phyloP scores from a whole-genome alignment of 2,888 invertebrate species.

The Amphipoea oculea region DNA sequence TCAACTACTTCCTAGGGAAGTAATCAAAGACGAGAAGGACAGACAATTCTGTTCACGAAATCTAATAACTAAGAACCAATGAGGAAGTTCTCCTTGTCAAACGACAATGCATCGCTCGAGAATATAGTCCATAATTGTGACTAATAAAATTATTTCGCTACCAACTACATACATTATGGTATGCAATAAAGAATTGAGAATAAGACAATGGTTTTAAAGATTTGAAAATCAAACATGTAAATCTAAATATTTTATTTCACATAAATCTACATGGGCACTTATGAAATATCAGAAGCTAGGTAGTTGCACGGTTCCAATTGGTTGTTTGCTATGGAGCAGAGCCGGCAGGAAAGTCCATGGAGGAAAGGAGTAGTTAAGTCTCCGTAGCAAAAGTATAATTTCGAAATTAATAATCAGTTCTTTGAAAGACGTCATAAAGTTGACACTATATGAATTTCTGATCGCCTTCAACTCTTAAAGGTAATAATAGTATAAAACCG shows the following conservation, averaged over 20 bases:
- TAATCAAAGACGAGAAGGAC: background rate
- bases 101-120: background rate
- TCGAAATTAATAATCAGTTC: slow-evolving; percentile 6
- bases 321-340: no score
- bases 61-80: background rate
- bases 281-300: no score
- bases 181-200: background rate
- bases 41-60: background rate
- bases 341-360: no score
- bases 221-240: background rate
- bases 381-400: slow-evolving; percentile 9
- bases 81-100: background rate
- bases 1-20: slow-evolving; percentile 7
- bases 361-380: no score
- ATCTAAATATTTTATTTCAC: background rate
- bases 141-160: no score
- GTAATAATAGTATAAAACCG: slow-evolving; percentile 17
- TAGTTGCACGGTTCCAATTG: no score
- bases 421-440: slow-evolving; percentile 6
- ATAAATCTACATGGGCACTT: no score
- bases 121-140: no score
- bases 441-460: slow-evolving; percentile 24
- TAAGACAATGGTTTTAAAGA: no score
- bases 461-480: background rate
- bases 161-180: no score